A percentile compares a stretch with the other conserved stretches of the same genome.
Evolutionary conservation across 2,888 invertebrate species (phyloP).

Genomic region (Athripsodes cinereus): DNA sequence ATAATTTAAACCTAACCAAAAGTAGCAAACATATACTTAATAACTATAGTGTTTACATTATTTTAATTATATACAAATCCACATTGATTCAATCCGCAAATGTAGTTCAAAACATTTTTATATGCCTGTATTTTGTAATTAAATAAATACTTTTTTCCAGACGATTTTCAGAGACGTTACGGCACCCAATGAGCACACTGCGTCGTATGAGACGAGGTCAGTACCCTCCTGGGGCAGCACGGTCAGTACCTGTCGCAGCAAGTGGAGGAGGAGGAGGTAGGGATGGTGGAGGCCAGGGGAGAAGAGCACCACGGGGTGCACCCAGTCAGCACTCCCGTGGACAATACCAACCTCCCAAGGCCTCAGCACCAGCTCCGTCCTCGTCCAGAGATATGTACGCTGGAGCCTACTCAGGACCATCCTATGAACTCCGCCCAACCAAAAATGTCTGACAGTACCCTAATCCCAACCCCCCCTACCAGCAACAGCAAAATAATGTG

Average conservation of each 20-base stretch:
- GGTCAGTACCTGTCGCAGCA: conserved; percentile 32
- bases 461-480: conserved; percentile 30
- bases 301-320: conserved; percentile 15
- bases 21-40: too few relatives aligned
- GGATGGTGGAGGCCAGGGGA: background rate
- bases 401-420: conserved; percentile 56
- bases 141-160: too few relatives aligned
- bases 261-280: conserved; percentile 30
- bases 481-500: conserved; percentile 8
- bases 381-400: conserved; percentile 62
- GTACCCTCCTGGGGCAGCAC: conserved; percentile 31
- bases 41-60: too few relatives aligned
- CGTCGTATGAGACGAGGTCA: conserved; percentile 62
- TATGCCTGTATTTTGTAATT: too few relatives aligned
- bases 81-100: too few relatives aligned
- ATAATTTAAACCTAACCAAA: too few relatives aligned
- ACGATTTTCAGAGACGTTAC: conserved; percentile 84
- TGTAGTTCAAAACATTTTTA: too few relatives aligned
- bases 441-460: conserved; percentile 60
- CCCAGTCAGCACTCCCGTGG: conserved; percentile 44
- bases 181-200: conserved; percentile 86
- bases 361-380: conserved; percentile 42
- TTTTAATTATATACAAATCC: too few relatives aligned
- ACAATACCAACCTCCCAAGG: conserved; percentile 68
- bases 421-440: conserved; percentile 60